Evolutionary conservation across 2,888 invertebrate genomes (phyloP), one percentile per base, ranked within the genome.

Genomic region (Scaptomyza cyrtandrae): DNA sequence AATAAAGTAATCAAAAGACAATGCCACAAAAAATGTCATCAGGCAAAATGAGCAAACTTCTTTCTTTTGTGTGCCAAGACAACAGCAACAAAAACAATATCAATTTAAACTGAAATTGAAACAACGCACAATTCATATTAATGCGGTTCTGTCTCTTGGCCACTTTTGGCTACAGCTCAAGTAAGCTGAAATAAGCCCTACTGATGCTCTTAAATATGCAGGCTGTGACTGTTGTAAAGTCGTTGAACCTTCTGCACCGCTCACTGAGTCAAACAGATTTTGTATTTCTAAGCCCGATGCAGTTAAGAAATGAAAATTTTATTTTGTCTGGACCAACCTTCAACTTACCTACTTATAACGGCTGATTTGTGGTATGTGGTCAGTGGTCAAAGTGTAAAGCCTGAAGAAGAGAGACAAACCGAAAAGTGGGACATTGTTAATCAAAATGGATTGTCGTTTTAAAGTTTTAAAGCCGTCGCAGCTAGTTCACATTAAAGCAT

Each of bases 1-100:
- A 83, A 80, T 77, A 78, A 75, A 88, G 77, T 86, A 84, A 88
- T 88, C 81, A 88, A 75, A 88, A 80, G 88, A 88, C 86, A 83
- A 88, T 87, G 87, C 68, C 79, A 64, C 87, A 85, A 71, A 70
- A 67, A 65, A 52, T 75, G 68, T 62, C 83, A 86, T 80, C 71
- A 81, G 62, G 61, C 71, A 52, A 86, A 87, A 83, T 72, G 75
- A 70, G 67, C 56, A 77, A 83, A 83, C 69, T 88, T 83, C 65
- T 80, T 45, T 60, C 58, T 68, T 39, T 24, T 19, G 4, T 46
- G 56, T 33, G 7, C 37, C 24, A 33, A 16, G 39, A 46, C 50
- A 54, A 41, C 35, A 55, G 24, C 33, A 54, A 14, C 27, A 55
- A 39, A 9, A 55, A 14, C 44, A 57, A 57, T 14, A 43, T 37